Evolutionary conservation across 2,888 invertebrate genomes (phyloP), one percentile per base, ranked within the genome.

Genomic region (Linnaemya tessellans): DNA sequence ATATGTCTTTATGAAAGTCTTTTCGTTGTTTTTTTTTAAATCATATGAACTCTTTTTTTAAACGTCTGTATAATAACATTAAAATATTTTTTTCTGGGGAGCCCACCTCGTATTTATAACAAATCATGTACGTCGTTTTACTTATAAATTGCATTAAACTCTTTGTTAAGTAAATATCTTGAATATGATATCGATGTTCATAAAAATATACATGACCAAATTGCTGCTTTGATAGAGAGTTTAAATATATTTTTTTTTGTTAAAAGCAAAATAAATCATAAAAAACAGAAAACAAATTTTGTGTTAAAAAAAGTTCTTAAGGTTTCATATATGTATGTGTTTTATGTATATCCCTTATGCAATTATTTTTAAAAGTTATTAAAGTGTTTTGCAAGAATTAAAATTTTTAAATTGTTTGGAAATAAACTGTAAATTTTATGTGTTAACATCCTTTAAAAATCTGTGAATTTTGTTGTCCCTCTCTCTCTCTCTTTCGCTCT

Each of bases 131-230:
- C n/a, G 18, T 38, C 13, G 22, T 67, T 56, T 43, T 22, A 10
- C 10, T 35, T 35, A n/a, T 15, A 38, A 49, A 38, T 49, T 18
- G 25, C 51, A 51, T 54, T 30, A n/a, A 51, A 41, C 8, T 51
- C n/a, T 10, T 38, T 38, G 38, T 38, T n/a, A 2, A 8, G 35
- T 4, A 51, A 41, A 74, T 51, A 35, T 62, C 11, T 35, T 18
- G 4, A 1, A n/a, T 46, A 73, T 60, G 22, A 64, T 75, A 75
- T 64, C n/a, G 54, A 54, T 25, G 11, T 49, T 35, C 30, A 10
- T 30, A 49, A 18, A 18, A n/a, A 41, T 8, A 64, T 22, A 25
- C 22, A 51, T 51, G 41, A 15, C 25, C 51, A 22, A n/a, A 56
- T 18, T 25, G 41, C 1, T 56, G 20, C 22, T 22, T 71, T n/a